Evolutionary conservation across 2,888 invertebrate species (phyloP).

Genomic region (Drosophila kambysellisi): DNA sequence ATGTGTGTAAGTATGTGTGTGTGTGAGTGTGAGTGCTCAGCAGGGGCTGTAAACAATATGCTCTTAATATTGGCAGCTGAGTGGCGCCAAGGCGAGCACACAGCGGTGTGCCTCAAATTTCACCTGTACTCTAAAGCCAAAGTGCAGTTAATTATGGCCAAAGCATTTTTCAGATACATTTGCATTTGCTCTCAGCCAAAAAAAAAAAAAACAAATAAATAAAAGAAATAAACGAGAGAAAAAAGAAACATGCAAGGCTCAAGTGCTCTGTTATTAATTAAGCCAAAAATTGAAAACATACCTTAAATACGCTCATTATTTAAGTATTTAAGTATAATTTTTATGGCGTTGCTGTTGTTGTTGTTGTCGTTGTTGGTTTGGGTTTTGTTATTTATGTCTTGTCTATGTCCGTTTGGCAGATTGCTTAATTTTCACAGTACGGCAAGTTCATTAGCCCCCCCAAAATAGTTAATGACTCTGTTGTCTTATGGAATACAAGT

Average conservation of each 20-base stretch:
- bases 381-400: conserved; percentile 24
- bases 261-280: conserved; percentile 51
- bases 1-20: background rate
- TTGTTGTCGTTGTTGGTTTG: conserved; percentile 11
- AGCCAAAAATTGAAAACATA: conserved; percentile 49
- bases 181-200: conserved; percentile 39
- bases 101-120: conserved; percentile 38
- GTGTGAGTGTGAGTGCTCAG: conserved; percentile 18
- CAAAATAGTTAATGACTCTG: conserved; percentile 21
- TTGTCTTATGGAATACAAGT: conserved; percentile 7
- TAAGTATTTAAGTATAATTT: conserved; percentile 23
- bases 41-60: conserved; percentile 43
- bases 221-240: background rate
- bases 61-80: conserved; percentile 43
- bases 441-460: conserved; percentile 65
- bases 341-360: conserved; percentile 21
- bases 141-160: conserved; percentile 54
- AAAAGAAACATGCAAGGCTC: conserved; percentile 31
- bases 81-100: conserved; percentile 30
- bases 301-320: conserved; percentile 42
- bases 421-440: conserved; percentile 46
- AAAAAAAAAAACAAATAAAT: conserved; percentile 1
- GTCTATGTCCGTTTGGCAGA: conserved; percentile 34
- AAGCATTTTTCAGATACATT: conserved; percentile 45
- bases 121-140: conserved; percentile 33